Base-by-base conservation (phyloP, 2,888 invertebrate species). In the Tridacna gigas region DNA sequence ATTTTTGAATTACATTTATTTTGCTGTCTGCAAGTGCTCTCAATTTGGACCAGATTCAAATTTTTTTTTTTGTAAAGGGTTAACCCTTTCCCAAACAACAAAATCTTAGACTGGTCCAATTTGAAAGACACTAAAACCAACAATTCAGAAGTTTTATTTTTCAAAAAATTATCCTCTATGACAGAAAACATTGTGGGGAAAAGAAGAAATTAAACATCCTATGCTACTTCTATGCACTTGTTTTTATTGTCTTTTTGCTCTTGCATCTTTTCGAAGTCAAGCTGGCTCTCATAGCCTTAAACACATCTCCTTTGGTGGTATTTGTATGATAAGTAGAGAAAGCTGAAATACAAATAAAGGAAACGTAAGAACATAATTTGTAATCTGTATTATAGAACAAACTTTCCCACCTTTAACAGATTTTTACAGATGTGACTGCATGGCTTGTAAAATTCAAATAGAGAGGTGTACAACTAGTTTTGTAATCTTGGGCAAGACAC, bases 191-290 rank as follows among this genome's bases (percentile, higher is more conserved):
- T 26, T 25, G 26, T 25, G 25, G 65, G 65, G 28, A 65, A 63
- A 65, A 26, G 65, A 22, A 65, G 65, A 65, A 26, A 25, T 65
- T 65, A 65, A 26, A 26, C 65, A 28, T 26, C 15, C 25, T 65
- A 22, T 65, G 28, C 18, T 22, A 20, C 28, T 18, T 65, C 28
- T 28, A 65, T 28, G 65, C 65, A 28, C 65, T 65, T 65, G 65
- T 65, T 65, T 65, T 20, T 28, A 20, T 69, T 69, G 45, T 28
- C 37, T 69, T 69, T 22, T 69, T 69, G 22, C 47, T 47, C 37
- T 69, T 69, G 69, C 69, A 69, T 69, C 69, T 69, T 48, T 69
- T 69, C 18, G 69, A 69, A 28, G 69, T 69, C 22, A 69, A 48
- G 69, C 69, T 69, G 45, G 69, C 45, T 48, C 47, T 69, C 69